Base-by-base conservation (phyloP, 2,888 invertebrate species). In the Drosophila mimica region DNA sequence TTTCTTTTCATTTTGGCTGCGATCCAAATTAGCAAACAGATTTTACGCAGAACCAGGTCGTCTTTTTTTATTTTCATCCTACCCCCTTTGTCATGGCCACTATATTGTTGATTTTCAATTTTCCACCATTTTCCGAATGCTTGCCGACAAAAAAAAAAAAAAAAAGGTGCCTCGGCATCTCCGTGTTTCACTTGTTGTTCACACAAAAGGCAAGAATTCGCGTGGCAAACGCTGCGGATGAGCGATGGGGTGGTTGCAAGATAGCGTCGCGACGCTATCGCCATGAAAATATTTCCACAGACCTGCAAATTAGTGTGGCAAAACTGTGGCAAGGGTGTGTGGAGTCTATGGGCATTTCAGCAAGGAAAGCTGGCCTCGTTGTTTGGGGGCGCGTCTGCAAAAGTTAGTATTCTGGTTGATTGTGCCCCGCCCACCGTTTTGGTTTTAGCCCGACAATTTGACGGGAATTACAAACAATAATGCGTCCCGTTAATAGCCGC, bases 21-120 rank as follows among this genome's bases (percentile, higher is more conserved):
- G 40, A 51, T 72, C 90, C 85, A 86, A 86, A 86, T 90, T 90
- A 90, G 85, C 90, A 70, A 73, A 83, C 56, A 63, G 53, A 88
- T 76, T 88, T 76, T 68, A 74, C 76, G 56, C 72, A 71, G 75
- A 72, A 67, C 34, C 56, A 36, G 61, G n/a, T 77, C 52, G 86
- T 66, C 61, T 49, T 67, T 61, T 34, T 15, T 15, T n/a, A 30
- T 33, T 38, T 70, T 60, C 43, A 17, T 15, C 40, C 43, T 15
- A n/a, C 49, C 38, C 28, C 38, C 57, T 54, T 20, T 46, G 9
- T 48, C 59, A 56, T 62, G 59, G 38, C 33, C 67, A 59, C 58
- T 82, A 81, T 86, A 74, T 74, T 58, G 69, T 65, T 70, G 74
- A 70, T 82, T 85, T 84, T 83, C 73, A 77, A 83, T 83, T 83